Percentiles rank a stretch among this genome's conserved stretches.
Conservation (phyloP, 2,888 invertebrate species). For the Craniophora ligustri region DNA sequence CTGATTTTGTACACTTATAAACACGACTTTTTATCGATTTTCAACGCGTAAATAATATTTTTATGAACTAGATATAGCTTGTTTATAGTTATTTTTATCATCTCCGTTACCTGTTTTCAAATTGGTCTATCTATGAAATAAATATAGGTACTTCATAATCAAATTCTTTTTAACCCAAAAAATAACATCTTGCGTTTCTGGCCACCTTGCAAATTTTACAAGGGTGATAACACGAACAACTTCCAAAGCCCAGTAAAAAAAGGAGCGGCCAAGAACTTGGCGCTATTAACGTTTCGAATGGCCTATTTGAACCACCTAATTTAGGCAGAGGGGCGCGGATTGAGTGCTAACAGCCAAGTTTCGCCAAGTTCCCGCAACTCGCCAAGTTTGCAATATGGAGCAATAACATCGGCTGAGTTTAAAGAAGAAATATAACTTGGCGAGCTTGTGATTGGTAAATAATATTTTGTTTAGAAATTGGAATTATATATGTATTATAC, state of each 20-base stretch:
- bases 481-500: not conserved
- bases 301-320: conserved; percentile 56
- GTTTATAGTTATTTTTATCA: too few relatives aligned
- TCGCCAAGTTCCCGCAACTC: conserved; percentile 17
- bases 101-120: too few relatives aligned
- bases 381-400: conserved; percentile 31
- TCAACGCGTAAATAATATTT: too few relatives aligned
- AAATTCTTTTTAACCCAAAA: too few relatives aligned
- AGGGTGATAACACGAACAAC: conserved; percentile 6
- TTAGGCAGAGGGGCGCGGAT: conserved; percentile 39
- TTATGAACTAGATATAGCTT: too few relatives aligned
- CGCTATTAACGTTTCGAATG: conserved; percentile 52
- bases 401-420: conserved; percentile 20
- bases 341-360: conserved; percentile 53
- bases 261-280: conserved; percentile 44
- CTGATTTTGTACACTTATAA: too few relatives aligned
- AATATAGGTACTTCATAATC: too few relatives aligned
- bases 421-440: conserved; percentile 35
- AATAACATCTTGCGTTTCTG: not conserved
- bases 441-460: conserved; percentile 15
- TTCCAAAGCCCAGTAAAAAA: conserved; percentile 42
- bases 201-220: not conserved
- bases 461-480: conserved; percentile 24
- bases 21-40: too few relatives aligned
- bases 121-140: too few relatives aligned